These are phyloP conservation scores for Macrotis lagotis DNA, from an alignment of 2,113 vertebrate genomes.

Conservation along the genomic window DNA sequence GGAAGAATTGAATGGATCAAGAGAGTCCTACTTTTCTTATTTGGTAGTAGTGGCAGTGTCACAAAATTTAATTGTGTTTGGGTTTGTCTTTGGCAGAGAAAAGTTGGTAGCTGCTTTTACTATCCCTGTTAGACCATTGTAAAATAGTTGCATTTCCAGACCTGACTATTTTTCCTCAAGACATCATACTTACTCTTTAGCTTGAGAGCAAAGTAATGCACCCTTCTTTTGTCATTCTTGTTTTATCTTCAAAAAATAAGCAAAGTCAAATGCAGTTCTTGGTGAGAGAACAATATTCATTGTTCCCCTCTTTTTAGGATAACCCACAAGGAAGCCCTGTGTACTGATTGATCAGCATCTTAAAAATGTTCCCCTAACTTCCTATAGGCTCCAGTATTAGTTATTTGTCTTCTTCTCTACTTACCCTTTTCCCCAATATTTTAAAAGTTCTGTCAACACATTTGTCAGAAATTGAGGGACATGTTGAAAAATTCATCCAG, in stretches of 20 bases:
- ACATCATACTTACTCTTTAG: neutral
- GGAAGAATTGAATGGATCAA: neutral
- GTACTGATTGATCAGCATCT: neutral
- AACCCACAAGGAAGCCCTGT: neutral
- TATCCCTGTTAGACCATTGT: neutral
- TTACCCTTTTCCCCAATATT: constrained; percentile 14
- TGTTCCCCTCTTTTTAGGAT: neutral
- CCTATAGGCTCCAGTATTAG: neutral
- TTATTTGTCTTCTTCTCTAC: neutral
- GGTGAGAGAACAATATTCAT: neutral
- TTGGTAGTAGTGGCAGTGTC: neutral
- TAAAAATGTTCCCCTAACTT: neutral
- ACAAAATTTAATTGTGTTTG: neutral
- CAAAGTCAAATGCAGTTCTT: neutral
- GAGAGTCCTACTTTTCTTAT: neutral
- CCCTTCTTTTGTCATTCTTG: neutral
- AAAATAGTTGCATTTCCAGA: neutral
- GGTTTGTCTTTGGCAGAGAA: neutral
- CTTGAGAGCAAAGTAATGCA: neutral
- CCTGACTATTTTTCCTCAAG: neutral
- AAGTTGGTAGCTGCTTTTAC: neutral
- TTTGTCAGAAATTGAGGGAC: neutral
- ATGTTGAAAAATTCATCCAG: neutral
- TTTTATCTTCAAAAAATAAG: neutral
- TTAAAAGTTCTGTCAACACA: constrained; percentile 5